Conservation (phyloP, 2,888 invertebrate species). For the Tanaodytes sp. region DNA sequence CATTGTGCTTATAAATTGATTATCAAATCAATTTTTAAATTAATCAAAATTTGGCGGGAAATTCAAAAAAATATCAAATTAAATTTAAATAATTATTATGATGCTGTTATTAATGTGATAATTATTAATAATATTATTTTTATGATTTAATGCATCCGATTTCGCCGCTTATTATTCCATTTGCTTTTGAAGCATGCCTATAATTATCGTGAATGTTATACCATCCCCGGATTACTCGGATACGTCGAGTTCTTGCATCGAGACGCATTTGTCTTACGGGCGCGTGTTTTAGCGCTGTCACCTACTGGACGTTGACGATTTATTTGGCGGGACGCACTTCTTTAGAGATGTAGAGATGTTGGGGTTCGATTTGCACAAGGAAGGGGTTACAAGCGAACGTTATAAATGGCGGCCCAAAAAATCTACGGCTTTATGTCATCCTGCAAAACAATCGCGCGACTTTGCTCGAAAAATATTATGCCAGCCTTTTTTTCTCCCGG, state of each 20-base stretch:
- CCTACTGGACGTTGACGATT: conserved; percentile 57
- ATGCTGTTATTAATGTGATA: too few relatives aligned
- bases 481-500: conserved; percentile 24
- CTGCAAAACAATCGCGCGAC: conserved; percentile 46
- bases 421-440: conserved; percentile 48
- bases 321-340: conserved; percentile 54
- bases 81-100: too few relatives aligned
- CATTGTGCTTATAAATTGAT: too few relatives aligned
- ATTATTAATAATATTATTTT: too few relatives aligned
- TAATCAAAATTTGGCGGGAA: too few relatives aligned
- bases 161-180: conserved; percentile 29
- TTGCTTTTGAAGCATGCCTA: conserved; percentile 46
- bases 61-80: too few relatives aligned
- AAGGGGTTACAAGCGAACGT: conserved; percentile 52
- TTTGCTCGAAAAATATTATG: conserved; percentile 47
- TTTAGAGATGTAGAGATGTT: conserved; percentile 55
- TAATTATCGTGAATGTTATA: conserved; percentile 53
- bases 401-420: conserved; percentile 51
- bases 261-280: conserved; percentile 55
- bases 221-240: conserved; percentile 52
- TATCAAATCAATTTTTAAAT: too few relatives aligned
- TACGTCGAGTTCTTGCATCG: conserved; percentile 56
- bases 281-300: conserved; percentile 57
- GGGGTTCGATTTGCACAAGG: conserved; percentile 55
- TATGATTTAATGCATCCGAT: too few relatives aligned